Percentiles rank a stretch among this genome's conserved stretches.
phyloP scores from a whole-genome alignment of 2,797 vertebrate genomes.

The Anguilla megastoma region DNA sequence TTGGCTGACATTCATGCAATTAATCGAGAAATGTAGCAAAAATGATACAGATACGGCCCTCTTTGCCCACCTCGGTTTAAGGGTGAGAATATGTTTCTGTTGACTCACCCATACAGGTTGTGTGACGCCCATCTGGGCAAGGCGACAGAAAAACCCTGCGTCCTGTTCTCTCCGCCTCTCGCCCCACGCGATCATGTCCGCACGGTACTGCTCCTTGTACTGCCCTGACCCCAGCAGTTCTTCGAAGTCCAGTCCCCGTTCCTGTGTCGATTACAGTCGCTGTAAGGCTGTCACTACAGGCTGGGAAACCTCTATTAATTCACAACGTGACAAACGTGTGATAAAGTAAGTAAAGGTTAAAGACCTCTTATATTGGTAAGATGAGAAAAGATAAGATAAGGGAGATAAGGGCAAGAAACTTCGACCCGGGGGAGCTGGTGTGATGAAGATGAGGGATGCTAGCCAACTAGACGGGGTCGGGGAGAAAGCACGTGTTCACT shows the following conservation, averaged over 20 bases:
- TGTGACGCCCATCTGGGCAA: conserved; percentile 59
- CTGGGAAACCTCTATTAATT: neutral
- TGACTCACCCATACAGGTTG: conserved; percentile 84
- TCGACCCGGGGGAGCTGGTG: too few species aligned
- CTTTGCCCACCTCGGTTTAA: neutral
- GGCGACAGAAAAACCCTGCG: conserved; percentile 85
- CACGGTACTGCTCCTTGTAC: conserved; percentile 83
- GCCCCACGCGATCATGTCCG: conserved; percentile 90
- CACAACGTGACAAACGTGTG: neutral
- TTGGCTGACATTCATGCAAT: too few species aligned
- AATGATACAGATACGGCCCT: too few species aligned
- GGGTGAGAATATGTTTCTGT: neutral
- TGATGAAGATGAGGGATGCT: too few species aligned
- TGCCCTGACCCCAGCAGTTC: conserved; percentile 79
- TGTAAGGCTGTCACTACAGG: neutral
- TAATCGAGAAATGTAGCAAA: too few species aligned
- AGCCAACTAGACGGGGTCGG: too few species aligned
- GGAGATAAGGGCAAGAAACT: neutral
- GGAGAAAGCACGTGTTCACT: too few species aligned
- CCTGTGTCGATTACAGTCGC: conserved; percentile 62
- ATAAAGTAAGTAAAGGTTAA: neutral
- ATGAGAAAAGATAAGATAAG: neutral
- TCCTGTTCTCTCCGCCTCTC: conserved; percentile 74
- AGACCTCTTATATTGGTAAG: neutral
- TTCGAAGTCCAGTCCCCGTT: conserved; percentile 77